phyloP scores from a whole-genome alignment of 2,888 invertebrate species.

The Timandra comae region DNA sequence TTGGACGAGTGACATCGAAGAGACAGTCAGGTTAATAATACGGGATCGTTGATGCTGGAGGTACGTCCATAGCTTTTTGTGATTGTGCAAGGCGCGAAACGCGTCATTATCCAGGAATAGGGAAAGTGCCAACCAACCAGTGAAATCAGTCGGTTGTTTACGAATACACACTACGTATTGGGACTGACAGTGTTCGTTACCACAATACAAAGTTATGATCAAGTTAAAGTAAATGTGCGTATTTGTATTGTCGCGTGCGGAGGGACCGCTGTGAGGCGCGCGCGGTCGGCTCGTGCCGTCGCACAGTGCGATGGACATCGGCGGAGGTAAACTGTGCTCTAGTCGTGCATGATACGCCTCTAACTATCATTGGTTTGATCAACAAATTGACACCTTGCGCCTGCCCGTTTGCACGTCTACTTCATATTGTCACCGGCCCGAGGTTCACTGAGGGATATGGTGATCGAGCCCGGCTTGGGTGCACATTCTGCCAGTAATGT shows the following conservation, averaged over 20 bases:
- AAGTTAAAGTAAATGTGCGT: constrained; percentile 60
- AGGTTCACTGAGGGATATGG: too few species aligned
- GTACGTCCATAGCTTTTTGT: constrained; percentile 68
- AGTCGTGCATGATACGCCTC: constrained; percentile 57
- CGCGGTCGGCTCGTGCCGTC: constrained; percentile 43
- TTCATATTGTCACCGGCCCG: too few species aligned
- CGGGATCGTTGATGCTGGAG: constrained; percentile 75
- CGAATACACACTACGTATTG: constrained; percentile 39
- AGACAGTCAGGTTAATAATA: constrained; percentile 59
- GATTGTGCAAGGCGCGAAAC: constrained; percentile 41
- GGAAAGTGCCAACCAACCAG: constrained; percentile 50
- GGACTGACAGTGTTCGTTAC: constrained; percentile 44
- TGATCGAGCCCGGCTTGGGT: constrained; percentile 24
- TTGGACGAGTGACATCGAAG: constrained; percentile 67
- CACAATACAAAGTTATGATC: constrained; percentile 50
- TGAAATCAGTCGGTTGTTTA: constrained; percentile 53
- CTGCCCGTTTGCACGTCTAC: constrained; percentile 54
- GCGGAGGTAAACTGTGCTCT: constrained; percentile 65
- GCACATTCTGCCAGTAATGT: constrained; percentile 31
- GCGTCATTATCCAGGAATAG: constrained; percentile 46
- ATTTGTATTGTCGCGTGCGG: constrained; percentile 51
- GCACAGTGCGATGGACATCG: constrained; percentile 65
- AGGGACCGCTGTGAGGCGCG: constrained; percentile 58
- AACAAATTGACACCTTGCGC: constrained; percentile 43
- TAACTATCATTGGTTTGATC: constrained; percentile 29